Evolutionary conservation across 2,888 invertebrate genomes (phyloP).

Genomic region (Trachelus troglodyta): DNA sequence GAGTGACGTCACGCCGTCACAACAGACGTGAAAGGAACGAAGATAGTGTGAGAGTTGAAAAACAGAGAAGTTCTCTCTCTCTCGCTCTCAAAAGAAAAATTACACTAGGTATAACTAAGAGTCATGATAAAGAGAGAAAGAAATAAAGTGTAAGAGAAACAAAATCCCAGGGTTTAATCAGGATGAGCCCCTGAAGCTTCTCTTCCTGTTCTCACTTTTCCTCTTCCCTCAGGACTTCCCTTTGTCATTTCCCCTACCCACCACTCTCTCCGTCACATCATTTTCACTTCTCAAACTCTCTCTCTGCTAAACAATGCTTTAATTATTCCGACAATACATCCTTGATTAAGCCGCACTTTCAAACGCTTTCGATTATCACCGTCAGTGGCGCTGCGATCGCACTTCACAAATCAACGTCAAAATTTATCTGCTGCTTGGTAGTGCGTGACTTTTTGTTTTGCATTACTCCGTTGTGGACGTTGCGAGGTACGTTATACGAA

Average conservation of each 20-base stretch:
- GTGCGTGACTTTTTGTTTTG: not conserved
- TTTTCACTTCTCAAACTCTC: not conserved
- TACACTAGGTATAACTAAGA: conserved; percentile 7
- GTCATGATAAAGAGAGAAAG: conserved; percentile 21
- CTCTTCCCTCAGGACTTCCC: conserved; percentile 5
- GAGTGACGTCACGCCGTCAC: no score
- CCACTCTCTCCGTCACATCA: not conserved
- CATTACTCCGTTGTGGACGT: not conserved
- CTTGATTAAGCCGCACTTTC: conserved; percentile 39
- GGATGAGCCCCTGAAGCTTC: conserved; percentile 44
- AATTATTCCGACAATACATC: conserved; percentile 47
- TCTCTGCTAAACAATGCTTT: conserved; percentile 43
- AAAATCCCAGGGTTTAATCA: conserved; percentile 50
- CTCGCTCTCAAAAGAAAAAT: conserved; percentile 3
- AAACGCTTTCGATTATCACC: not conserved
- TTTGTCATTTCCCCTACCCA: conserved; percentile 16
- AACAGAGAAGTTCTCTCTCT: conserved; percentile 20
- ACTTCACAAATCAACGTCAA: not conserved
- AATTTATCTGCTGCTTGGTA: not conserved
- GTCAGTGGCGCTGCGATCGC: not conserved
- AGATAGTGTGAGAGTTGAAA: conserved; percentile 11
- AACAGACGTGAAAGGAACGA: no score
- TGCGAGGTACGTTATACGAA: not conserved
- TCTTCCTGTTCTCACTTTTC: conserved; percentile 21
- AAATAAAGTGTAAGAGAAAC: conserved; percentile 20